A percentile compares a stretch with the other conserved stretches of the same genome.
These are phyloP conservation scores for Umimayanthus kanabou DNA, from an alignment of 92 coral and sea anemone genomes.

Conservation along the genomic window DNA sequence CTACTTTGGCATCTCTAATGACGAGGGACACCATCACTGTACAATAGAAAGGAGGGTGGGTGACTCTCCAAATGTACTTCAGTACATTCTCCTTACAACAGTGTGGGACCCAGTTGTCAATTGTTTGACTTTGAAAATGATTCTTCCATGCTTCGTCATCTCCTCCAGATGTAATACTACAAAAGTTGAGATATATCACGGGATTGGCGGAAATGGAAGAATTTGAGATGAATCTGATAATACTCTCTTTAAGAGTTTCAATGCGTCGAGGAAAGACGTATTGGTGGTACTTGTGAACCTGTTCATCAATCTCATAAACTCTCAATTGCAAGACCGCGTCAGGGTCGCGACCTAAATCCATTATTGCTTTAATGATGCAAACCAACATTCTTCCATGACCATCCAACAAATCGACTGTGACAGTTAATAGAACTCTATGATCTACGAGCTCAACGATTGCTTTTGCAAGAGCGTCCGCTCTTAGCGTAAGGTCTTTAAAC, in stretches of 20 bases:
- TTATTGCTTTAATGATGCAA: constrained; percentile 11
- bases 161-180: constrained; percentile 4
- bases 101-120: background rate
- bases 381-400: constrained; percentile 37
- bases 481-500: constrained; percentile 1
- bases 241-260: too few species aligned
- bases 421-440: background rate
- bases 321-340: background rate
- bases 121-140: background rate
- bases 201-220: too few species aligned
- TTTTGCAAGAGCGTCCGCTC: constrained; percentile 10
- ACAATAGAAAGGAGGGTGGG: background rate
- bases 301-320: constrained; percentile 9
- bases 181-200: background rate
- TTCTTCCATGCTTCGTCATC: background rate
- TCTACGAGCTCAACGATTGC: background rate
- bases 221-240: too few species aligned
- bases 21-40: constrained; percentile 9
- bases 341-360: background rate
- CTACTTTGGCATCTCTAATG: background rate
- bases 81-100: constrained; percentile 1
- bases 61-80: background rate
- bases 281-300: background rate
- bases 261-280: background rate
- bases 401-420: background rate